These are phyloP conservation scores for Hypotaenidia philippensis DNA, from an alignment of 2,797 vertebrate species.

Conservation along the genomic window DNA sequence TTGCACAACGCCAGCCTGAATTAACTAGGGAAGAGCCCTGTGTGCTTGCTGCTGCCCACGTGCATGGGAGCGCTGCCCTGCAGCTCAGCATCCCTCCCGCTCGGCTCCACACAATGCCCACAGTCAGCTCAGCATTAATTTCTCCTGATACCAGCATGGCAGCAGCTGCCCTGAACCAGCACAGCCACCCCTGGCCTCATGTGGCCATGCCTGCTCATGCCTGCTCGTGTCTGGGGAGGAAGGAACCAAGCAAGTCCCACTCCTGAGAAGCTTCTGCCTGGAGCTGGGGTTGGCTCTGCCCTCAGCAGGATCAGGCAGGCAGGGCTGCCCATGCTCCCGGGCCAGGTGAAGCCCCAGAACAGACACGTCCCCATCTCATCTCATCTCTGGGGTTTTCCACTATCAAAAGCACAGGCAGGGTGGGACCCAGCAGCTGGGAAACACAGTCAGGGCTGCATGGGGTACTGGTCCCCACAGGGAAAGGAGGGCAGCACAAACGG, in stretches of 20 bases:
- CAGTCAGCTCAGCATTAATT: background rate
- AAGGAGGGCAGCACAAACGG: background rate
- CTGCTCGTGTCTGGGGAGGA: background rate
- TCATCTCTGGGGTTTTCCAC: background rate
- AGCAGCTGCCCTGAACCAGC: background rate
- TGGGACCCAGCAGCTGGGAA: background rate
- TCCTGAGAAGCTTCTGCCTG: background rate
- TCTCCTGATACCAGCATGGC: background rate
- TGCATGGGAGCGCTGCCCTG: background rate
- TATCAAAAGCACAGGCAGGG: background rate
- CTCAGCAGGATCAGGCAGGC: background rate
- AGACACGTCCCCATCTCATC: background rate
- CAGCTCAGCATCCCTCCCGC: background rate
- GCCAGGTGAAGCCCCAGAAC: background rate
- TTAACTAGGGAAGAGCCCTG: background rate
- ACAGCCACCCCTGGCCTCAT: background rate
- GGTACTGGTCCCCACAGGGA: accelerated
- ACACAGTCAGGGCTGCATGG: background rate
- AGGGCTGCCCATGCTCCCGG: background rate
- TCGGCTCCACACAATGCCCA: background rate
- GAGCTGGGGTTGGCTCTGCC: background rate
- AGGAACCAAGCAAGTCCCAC: background rate
- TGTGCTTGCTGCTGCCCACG: background rate
- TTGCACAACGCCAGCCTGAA: slow-evolving; percentile 11
- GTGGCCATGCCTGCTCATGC: accelerated